Evolutionary conservation across 2,888 invertebrate genomes (phyloP).

Genomic region (Sarcophaga caerulescens): DNA sequence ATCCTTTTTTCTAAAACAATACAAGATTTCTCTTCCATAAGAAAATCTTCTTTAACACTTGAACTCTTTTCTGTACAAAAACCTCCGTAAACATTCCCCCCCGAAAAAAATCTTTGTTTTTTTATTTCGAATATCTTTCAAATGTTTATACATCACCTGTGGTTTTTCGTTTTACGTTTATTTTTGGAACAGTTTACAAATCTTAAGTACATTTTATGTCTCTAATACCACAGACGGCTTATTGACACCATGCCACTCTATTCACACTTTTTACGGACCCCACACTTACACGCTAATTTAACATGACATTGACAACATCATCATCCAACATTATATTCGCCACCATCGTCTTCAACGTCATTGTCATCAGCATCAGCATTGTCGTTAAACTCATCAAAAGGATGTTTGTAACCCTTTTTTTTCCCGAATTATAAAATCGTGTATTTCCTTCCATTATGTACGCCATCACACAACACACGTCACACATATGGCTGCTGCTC

Average conservation of each 20-base stretch:
- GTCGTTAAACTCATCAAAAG: conserved; percentile 44
- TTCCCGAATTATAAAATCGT: conserved; percentile 22
- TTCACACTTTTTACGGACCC: conserved; percentile 60
- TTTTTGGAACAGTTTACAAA: conserved; percentile 21
- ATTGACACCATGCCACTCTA: conserved; percentile 74
- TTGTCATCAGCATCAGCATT: background rate
- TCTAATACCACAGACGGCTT: conserved; percentile 71
- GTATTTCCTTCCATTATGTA: conserved; percentile 47
- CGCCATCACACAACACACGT: background rate
- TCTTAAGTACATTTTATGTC: conserved; percentile 70
- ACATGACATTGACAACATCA: conserved; percentile 17
- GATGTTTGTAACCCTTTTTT: conserved; percentile 60
- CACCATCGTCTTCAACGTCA: background rate
- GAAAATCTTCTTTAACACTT: conserved; percentile 57
- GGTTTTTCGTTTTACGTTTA: conserved; percentile 58
- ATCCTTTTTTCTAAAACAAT: background rate
- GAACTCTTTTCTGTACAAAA: conserved; percentile 35
- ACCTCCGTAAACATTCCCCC: conserved; percentile 1
- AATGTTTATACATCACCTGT: conserved; percentile 58
- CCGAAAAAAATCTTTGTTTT: background rate
- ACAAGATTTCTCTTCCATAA: conserved; percentile 1
- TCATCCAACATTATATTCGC: background rate
- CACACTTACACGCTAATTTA: background rate
- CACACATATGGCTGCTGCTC: background rate
- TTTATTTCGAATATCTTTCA: conserved; percentile 23